A percentile compares a stretch with the other conserved stretches of the same genome.
These are phyloP conservation scores for Philhelius pedissequus DNA, from an alignment of 2,888 invertebrate genomes.

Conservation along the genomic window DNA sequence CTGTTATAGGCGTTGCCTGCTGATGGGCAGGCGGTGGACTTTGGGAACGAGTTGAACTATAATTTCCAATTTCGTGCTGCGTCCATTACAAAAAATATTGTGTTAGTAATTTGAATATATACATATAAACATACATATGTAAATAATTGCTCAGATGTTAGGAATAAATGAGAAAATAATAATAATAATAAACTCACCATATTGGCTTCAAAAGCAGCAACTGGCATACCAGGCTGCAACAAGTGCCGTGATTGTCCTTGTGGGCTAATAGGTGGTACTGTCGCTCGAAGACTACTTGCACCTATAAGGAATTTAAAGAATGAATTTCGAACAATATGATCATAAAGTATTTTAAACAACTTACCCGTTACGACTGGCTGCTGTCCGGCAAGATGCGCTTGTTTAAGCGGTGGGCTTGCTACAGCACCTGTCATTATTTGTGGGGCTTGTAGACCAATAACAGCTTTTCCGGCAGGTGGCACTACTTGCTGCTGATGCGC, in stretches of 20 bases:
- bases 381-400: slow-evolving; percentile 77
- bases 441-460: slow-evolving; percentile 77
- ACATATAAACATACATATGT: too few relatives aligned
- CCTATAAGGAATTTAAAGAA: slow-evolving; percentile 73
- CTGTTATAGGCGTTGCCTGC: slow-evolving; percentile 86
- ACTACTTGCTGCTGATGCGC: slow-evolving; percentile 65
- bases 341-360: neutral
- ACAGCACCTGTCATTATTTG: slow-evolving; percentile 80
- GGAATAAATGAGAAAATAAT: neutral
- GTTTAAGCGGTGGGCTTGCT: slow-evolving; percentile 81
- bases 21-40: slow-evolving; percentile 93
- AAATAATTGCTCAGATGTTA: neutral
- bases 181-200: slow-evolving; percentile 82
- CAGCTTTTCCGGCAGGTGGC: slow-evolving; percentile 73
- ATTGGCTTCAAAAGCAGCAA: slow-evolving; percentile 83
- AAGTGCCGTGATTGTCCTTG: slow-evolving; percentile 81
- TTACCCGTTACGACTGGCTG: slow-evolving; percentile 79
- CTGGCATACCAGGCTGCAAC: slow-evolving; percentile 81
- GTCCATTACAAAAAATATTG: slow-evolving; percentile 71
- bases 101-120: slow-evolving; percentile 11
- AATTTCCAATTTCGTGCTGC: slow-evolving; percentile 82
- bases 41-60: slow-evolving; percentile 80
- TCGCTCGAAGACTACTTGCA: slow-evolving; percentile 79
- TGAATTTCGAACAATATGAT: neutral
- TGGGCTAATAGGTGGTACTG: slow-evolving; percentile 82